These are phyloP conservation scores for Apamea crenata DNA, from an alignment of 2,888 invertebrate species.

Conservation along the genomic window DNA sequence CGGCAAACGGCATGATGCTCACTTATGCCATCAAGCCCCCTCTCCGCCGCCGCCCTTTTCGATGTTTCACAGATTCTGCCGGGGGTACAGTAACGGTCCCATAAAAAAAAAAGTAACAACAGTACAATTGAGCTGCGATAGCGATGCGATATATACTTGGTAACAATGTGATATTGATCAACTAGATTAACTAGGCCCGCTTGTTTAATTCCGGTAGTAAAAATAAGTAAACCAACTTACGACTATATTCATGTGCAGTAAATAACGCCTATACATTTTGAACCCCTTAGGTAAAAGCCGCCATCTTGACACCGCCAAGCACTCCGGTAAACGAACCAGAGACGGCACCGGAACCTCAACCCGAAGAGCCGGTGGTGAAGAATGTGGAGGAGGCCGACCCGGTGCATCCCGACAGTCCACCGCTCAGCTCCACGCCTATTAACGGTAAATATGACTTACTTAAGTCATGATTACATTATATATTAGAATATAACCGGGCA, in stretches of 20 bases:
- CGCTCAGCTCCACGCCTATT: slow-evolving; percentile 84
- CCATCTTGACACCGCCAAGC: slow-evolving; percentile 82
- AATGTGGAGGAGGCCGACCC: slow-evolving; percentile 75
- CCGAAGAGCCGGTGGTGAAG: slow-evolving; percentile 70
- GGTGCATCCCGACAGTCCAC: slow-evolving; percentile 78
- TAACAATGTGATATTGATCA: background rate
- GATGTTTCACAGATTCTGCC: background rate
- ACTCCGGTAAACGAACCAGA: slow-evolving; percentile 81
- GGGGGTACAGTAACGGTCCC: too few species aligned
- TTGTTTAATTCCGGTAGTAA: background rate
- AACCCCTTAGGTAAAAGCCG: slow-evolving; percentile 77
- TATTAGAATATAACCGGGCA: background rate
- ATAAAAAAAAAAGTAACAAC: background rate
- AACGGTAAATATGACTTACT: slow-evolving; percentile 67
- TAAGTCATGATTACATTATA: background rate
- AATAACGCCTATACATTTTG: background rate
- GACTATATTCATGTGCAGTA: background rate
- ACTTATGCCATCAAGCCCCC: too few species aligned
- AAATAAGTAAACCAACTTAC: background rate
- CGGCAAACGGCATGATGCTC: background rate
- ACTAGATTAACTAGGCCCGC: background rate
- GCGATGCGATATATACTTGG: background rate
- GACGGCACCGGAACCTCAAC: slow-evolving; percentile 64
- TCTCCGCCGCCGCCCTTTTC: too few species aligned
- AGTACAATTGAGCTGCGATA: background rate